Percentiles rank a stretch among this genome's conserved stretches.
Evolutionary conservation across 2,888 invertebrate genomes (phyloP).

Genomic region (Hyposoter didymator): DNA sequence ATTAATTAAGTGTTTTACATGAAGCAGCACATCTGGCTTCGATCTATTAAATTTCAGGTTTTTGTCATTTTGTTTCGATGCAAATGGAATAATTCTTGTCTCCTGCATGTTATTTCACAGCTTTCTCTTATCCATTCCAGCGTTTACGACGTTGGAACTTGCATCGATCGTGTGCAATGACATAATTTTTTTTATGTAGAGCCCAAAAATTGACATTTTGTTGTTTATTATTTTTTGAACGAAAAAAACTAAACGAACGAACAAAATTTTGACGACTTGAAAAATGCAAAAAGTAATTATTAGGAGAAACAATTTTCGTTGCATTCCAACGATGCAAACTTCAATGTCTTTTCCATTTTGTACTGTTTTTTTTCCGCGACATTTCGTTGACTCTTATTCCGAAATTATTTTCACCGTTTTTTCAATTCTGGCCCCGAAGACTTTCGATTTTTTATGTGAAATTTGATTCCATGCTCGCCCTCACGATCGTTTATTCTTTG

Average conservation of each 20-base stretch:
- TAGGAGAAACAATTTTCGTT: no score
- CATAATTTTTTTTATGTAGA: no score
- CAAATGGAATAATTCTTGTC: constrained; percentile 17
- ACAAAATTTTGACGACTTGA: no score
- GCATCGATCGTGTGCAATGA: no score
- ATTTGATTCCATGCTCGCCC: neutral
- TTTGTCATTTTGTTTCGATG: neutral
- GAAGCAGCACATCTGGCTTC: neutral
- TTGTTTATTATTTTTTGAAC: neutral
- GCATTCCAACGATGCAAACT: neutral
- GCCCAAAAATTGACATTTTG: neutral
- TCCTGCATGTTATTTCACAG: neutral
- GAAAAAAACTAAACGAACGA: no score
- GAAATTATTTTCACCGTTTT: neutral
- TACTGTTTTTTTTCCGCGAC: neutral
- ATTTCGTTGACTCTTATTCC: neutral
- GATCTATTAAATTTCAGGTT: neutral
- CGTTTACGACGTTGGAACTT: neutral
- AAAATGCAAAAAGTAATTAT: no score
- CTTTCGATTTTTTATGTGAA: neutral
- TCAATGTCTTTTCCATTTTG: neutral
- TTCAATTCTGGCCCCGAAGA: neutral
- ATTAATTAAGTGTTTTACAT: neutral
- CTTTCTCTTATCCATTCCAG: neutral
- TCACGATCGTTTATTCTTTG: neutral